Base-by-base conservation (phyloP, 2,113 vertebrate genomes). In the Ancistrus triradiatus region DNA sequence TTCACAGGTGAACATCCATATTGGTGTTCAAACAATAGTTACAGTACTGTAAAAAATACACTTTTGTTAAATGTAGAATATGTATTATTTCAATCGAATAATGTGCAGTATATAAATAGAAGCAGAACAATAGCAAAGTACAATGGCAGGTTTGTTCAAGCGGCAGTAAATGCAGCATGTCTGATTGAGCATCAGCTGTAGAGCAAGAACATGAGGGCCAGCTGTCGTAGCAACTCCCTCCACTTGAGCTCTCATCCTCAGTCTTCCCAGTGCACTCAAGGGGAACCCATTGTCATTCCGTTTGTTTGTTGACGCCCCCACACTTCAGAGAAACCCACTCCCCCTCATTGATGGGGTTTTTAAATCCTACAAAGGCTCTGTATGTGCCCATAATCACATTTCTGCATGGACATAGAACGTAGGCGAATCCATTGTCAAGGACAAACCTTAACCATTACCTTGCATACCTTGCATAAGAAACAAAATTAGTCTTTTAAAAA, bases 61-160 rank as follows among this genome's bases (percentile, higher is more conserved):
- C n/a, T n/a, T n/a, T 2, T 37, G 35, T 8, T 37, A 37, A 37
- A 37, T 37, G 68, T 33, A 46, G 52, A 9, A n/a, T 47, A 9
- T 49, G 50, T 43, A 13, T 35, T 65, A 24, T 11, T 27, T 27
- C 13, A 57, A 42, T 17, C 31, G 58, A 57, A 70, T 81, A 71
- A 78, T 70, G 79, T 42, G 71, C 78, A 75, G 15, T 37, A 31
- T 18, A 49, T 58, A 15, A 28, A 49, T 25, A 33, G 62, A 38
- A 53, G 22, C 7, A 28, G 24, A 63, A 63, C 27, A 66, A 48
- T 57, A 57, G 46, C n/a, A 25, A n/a, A 48, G 10, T 22, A 57
- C 31, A 58, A 49, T 21, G 14, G 43, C 44, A 19, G 52, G 46
- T 15, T 38, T 49, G 63, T 15, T 49, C 15, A 58, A 13, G 52